phyloP scores from a whole-genome alignment of 2,797 vertebrate genomes.

The Pantherophis alleghaniensis region DNA sequence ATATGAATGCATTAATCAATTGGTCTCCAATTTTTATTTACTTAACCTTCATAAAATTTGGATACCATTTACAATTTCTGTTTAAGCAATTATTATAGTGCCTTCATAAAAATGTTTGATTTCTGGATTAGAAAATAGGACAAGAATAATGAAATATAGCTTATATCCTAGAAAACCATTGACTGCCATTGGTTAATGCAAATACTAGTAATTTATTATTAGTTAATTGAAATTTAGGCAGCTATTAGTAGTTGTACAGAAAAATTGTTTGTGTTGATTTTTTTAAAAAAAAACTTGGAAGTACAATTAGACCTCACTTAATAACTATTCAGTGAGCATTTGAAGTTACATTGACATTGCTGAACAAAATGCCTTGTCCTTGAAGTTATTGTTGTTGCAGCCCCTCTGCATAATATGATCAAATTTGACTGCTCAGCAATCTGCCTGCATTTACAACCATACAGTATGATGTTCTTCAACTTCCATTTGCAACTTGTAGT shows the following conservation, averaged over 20 bases:
- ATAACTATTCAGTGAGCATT: not conserved
- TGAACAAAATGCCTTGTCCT: not conserved
- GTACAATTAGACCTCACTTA: not conserved
- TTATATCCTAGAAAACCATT: not conserved
- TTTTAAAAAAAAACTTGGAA: not conserved
- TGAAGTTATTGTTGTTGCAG: not conserved
- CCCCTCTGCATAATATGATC: not conserved
- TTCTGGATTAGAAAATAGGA: not conserved
- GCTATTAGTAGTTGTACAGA: not conserved
- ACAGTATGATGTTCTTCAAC: not conserved
- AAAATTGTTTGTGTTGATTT: not conserved
- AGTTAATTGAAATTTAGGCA: not conserved
- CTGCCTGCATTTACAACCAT: not conserved
- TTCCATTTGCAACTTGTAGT: not conserved
- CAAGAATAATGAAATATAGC: not conserved
- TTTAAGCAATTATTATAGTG: conserved; percentile 39
- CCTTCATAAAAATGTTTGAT: conserved; percentile 41
- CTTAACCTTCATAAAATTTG: not conserved
- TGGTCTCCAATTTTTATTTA: conserved; percentile 2
- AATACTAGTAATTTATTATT: not conserved
- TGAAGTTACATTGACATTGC: not conserved
- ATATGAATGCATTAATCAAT: not conserved
- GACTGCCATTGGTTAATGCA: not conserved
- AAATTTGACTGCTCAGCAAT: not conserved
- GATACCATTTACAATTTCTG: not conserved